Percentiles rank a stretch among this genome's conserved stretches.
phyloP scores from a whole-genome alignment of 2,888 invertebrate species.

The Pristionchus japonicus region DNA sequence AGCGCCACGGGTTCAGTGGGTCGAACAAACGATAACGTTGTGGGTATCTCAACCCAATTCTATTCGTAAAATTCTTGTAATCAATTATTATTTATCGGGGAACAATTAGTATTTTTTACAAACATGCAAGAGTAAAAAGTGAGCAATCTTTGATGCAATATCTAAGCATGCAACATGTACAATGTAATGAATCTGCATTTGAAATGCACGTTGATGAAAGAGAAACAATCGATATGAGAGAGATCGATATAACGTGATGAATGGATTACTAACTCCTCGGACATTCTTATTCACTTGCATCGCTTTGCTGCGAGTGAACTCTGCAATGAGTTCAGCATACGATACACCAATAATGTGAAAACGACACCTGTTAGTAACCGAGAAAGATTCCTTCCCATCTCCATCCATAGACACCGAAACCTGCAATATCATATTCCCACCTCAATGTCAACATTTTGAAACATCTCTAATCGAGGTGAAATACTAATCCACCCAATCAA shows the following conservation, averaged over 20 bases:
- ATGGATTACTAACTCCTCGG: background rate
- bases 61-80: no score
- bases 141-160: no score
- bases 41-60: background rate
- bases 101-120: background rate
- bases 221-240: no score
- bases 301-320: background rate
- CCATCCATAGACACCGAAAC: background rate
- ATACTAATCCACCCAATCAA: no score
- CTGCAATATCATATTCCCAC: no score
- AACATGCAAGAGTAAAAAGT: no score
- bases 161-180: background rate
- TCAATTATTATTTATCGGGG: no score
- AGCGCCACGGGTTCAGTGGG: background rate
- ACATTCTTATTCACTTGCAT: background rate
- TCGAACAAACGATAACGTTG: background rate
- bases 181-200: background rate
- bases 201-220: background rate
- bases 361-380: no score
- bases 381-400: background rate
- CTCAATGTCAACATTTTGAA: no score
- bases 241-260: no score
- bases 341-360: no score
- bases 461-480: no score
- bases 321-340: background rate